Evolutionary conservation across 1,140 invertebrate genomes (phyloP).

Genomic region (Forficula auricularia): DNA sequence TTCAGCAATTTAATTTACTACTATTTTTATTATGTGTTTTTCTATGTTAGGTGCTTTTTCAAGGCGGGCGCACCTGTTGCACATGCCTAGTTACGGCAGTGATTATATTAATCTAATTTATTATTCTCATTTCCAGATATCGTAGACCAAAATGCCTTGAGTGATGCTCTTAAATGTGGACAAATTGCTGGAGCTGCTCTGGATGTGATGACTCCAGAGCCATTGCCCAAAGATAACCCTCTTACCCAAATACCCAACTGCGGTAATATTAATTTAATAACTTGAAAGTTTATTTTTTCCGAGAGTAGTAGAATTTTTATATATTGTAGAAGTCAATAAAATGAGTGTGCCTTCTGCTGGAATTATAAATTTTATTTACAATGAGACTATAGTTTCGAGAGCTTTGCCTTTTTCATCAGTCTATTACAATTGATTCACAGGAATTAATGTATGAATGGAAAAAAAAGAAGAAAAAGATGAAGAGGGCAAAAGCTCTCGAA

Average conservation of each 20-base stretch:
- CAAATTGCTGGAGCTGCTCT: slow-evolving; percentile 71
- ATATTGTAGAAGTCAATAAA: slow-evolving; percentile 9
- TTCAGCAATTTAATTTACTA: slow-evolving; percentile 1
- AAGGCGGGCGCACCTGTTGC: no score
- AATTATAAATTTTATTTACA: no score
- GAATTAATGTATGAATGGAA: no score
- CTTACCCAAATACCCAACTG: slow-evolving; percentile 65
- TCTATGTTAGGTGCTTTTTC: slow-evolving; percentile 40
- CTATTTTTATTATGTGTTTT: slow-evolving; percentile 19
- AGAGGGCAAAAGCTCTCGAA: no score
- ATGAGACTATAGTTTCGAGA: no score
- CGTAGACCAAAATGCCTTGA: slow-evolving; percentile 61
- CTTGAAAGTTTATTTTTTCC: slow-evolving; percentile 1
- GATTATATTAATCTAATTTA: neutral
- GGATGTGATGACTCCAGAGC: slow-evolving; percentile 87
- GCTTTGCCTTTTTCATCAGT: neutral
- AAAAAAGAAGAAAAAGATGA: no score
- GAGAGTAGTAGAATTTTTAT: slow-evolving; percentile 1
- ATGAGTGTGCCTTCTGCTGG: slow-evolving; percentile 4
- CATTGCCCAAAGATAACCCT: slow-evolving; percentile 63
- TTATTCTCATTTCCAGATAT: no score
- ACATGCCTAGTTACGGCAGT: neutral
- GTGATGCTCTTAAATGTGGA: slow-evolving; percentile 51
- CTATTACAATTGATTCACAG: no score
- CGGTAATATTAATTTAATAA: slow-evolving; percentile 31